phyloP scores from a whole-genome alignment of 2,113 vertebrate genomes.

The Menura novaehollandiae region DNA sequence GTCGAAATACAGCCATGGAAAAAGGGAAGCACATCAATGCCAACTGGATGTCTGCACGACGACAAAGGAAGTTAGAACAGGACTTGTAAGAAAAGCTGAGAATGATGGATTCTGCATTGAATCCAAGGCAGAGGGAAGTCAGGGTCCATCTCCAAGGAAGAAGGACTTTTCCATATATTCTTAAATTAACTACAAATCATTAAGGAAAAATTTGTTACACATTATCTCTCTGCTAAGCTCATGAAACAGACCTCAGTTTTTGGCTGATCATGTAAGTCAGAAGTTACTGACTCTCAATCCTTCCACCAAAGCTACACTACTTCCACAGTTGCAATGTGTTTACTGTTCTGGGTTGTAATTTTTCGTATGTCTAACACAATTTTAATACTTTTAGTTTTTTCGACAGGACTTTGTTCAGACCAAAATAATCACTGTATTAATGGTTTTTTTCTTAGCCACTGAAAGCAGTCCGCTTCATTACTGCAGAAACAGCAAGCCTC shows the following conservation, averaged over 20 bases:
- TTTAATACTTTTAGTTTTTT: slow-evolving; percentile 59
- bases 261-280: neutral
- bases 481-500: slow-evolving; percentile 58
- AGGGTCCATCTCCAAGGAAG: neutral
- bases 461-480: slow-evolving; percentile 64
- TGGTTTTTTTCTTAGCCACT: slow-evolving; percentile 49
- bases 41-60: accelerated
- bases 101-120: neutral
- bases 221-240: neutral
- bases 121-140: neutral
- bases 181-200: neutral
- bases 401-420: slow-evolving; percentile 48
- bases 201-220: neutral
- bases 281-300: neutral
- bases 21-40: neutral
- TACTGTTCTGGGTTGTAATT: neutral
- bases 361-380: slow-evolving; percentile 15
- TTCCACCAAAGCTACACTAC: neutral
- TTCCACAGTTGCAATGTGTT: neutral
- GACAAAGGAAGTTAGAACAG: neutral
- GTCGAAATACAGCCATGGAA: neutral
- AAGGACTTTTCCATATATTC: neutral
- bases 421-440: slow-evolving; percentile 67
- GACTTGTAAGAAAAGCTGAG: neutral
- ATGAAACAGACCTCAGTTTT: neutral